Base-by-base conservation (phyloP, 1,140 invertebrate species). In the Megalopta genalis region DNA sequence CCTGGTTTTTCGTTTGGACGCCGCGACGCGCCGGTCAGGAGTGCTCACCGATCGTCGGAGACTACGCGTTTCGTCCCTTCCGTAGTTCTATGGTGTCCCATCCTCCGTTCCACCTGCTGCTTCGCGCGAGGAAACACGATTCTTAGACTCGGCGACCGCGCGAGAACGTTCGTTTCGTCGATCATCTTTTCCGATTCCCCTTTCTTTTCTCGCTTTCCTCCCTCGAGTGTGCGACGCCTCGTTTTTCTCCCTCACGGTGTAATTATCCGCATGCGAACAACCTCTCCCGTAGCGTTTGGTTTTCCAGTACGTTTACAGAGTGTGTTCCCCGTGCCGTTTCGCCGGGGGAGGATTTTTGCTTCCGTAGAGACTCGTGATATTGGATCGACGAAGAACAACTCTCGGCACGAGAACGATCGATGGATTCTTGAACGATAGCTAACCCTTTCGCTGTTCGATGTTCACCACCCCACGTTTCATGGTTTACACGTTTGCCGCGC, bases 41-140 rank as follows among this genome's bases (percentile, higher is more conserved):
- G 76, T 78, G 76, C 76, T 78, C 76, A 72, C 76, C 76, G 68
- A 78, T 78, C 60, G 68, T 72, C 69, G 32, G 46, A 18, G 42
- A 18, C 72, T 14, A 39, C 62, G n/a, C 21, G n/a, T n/a, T 57
- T n/a, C 9, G 2, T 2, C 16, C 49, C 16, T 21, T 52, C 49
- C 21, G 1, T 6, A 8, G 6, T n/a, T 6, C 21, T 6, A 14
- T 18, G 5, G 16, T 16, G 5, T 52, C n/a, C 8, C 21, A 18
- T 9, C 21, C 18, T n/a, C 6, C 54, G 6, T n/a, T 5, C 2
- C 54, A 57, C 21, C 8, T 6, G 3, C 42, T 46, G 7, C 54
- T 21, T 57, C 54, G 21, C 18, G 52, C 16, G 18, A 54, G 16
- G 21, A 57, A n/a, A 57, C 54, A 57, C 21, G n/a, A 57, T n/a